Evolutionary conservation across 1,140 invertebrate genomes (phyloP), one percentile per base, ranked within the genome.

Genomic region (Chymomyza costata): DNA sequence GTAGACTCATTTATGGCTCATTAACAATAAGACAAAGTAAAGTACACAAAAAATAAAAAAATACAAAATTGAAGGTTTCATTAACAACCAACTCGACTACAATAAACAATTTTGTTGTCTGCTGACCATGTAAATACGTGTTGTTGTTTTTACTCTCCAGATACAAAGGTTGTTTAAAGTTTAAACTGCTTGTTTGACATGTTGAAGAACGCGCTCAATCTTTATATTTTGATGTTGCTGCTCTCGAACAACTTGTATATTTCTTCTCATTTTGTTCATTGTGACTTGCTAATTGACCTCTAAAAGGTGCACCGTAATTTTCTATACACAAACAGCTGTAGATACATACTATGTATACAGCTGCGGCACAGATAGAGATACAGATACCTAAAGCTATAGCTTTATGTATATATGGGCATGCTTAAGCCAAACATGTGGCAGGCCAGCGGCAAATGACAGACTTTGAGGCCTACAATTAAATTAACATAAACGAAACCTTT

Each of bases 281-380:
- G 58, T 56, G 59, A 65, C 51, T 69, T 50, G 54, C 62, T 78
- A 76, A 76, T 76, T 78, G 71, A 80, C 71, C 71, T 78, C 73
- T 50, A 78, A 80, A 67, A 51, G 46, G 57, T 62, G 62, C 40
- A 49, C 43, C 38, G 54, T 67, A 62, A 61, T 65, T 57, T 51
- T 19, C 13, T 45, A n/a, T 18, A 30, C 11, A 19, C 39, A 14
- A 19, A 55, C 39, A 60, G 31, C 34, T n/a, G n/a, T n/a, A n/a
- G n/a, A n/a, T n/a, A n/a, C n/a, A n/a, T n/a, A n/a, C n/a, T n/a
- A n/a, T n/a, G n/a, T n/a, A n/a, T n/a, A n/a, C n/a, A n/a, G n/a
- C n/a, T n/a, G n/a, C n/a, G n/a, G n/a, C n/a, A n/a, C n/a, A n/a
- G n/a, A n/a, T n/a, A n/a, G n/a, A n/a, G n/a, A n/a, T n/a, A n/a